phyloP scores from a whole-genome alignment of 1,140 invertebrate genomes.

The Drosophila pruinosa region DNA sequence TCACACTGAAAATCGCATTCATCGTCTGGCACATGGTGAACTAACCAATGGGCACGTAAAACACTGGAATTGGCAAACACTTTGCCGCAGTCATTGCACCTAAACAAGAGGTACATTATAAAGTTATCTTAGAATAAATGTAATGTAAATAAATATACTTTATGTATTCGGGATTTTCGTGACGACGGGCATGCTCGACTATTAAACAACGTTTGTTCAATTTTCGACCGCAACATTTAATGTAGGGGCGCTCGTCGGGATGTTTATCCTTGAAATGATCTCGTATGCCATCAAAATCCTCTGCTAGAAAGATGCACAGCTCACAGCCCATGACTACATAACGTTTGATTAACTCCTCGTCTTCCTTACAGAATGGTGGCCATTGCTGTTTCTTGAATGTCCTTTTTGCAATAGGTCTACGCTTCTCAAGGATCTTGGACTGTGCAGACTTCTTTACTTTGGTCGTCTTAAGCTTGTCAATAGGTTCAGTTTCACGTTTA shows the following conservation, averaged over 20 bases:
- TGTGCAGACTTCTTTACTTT: conserved; percentile 37
- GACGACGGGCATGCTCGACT: conserved; percentile 69
- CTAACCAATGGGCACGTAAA: conserved; percentile 66
- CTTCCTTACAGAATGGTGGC: conserved; percentile 68
- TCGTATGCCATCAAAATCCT: conserved; percentile 66
- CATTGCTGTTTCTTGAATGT: conserved; percentile 59
- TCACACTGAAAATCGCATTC: conserved; percentile 73
- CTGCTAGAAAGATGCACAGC: conserved; percentile 69
- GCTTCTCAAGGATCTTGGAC: conserved; percentile 36
- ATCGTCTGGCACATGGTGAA: conserved; percentile 70
- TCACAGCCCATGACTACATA: conserved; percentile 79
- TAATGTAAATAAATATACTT: conserved; percentile 41
- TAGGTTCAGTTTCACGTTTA: conserved; percentile 36
- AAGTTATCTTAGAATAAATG: neutral
- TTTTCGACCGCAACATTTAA: conserved; percentile 73
- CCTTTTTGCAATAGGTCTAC: conserved; percentile 34
- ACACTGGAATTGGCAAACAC: conserved; percentile 71
- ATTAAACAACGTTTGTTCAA: conserved; percentile 67
- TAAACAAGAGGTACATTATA: neutral
- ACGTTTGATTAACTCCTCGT: conserved; percentile 72
- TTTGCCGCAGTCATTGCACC: conserved; percentile 74
- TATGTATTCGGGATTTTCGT: conserved; percentile 77
- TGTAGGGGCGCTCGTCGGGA: conserved; percentile 55
- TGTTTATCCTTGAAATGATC: conserved; percentile 72
- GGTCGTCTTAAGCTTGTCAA: conserved; percentile 18